Conservation (phyloP, 2,113 vertebrate genomes). For the Hemiprocne comata region DNA sequence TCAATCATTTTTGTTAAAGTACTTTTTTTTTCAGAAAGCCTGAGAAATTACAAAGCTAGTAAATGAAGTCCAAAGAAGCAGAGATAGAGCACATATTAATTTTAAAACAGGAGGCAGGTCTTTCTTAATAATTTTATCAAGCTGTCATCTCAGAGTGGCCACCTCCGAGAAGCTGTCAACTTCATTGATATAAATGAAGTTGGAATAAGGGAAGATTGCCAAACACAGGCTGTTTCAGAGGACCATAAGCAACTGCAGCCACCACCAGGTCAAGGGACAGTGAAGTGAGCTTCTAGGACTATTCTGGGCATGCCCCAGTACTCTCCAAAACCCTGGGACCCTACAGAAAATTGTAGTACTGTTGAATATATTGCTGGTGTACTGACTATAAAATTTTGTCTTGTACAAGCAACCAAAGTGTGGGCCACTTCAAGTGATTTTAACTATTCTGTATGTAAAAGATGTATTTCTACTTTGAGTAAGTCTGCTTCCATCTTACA, state of each 20-base stretch:
- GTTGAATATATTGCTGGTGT: not conserved
- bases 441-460: not conserved
- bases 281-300: not conserved
- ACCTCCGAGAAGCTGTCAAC: conserved; percentile 23
- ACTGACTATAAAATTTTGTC: not conserved
- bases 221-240: not conserved
- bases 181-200: conserved; percentile 28
- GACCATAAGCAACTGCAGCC: not conserved
- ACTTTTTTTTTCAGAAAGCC: conserved; percentile 22
- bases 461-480: not conserved
- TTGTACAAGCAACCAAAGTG: not conserved
- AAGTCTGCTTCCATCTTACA: not conserved
- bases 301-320: not conserved
- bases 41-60: not conserved
- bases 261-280: not conserved
- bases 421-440: not conserved
- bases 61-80: not conserved
- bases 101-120: not conserved
- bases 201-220: conserved; percentile 6
- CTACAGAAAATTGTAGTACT: not conserved
- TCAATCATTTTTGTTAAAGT: not conserved
- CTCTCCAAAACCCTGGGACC: not conserved
- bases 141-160: conserved; percentile 21
- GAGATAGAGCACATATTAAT: not conserved
- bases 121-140: conserved; percentile 47